Conservation (phyloP, 2,113 vertebrate species). For the Illadopsis cleaveri region DNA sequence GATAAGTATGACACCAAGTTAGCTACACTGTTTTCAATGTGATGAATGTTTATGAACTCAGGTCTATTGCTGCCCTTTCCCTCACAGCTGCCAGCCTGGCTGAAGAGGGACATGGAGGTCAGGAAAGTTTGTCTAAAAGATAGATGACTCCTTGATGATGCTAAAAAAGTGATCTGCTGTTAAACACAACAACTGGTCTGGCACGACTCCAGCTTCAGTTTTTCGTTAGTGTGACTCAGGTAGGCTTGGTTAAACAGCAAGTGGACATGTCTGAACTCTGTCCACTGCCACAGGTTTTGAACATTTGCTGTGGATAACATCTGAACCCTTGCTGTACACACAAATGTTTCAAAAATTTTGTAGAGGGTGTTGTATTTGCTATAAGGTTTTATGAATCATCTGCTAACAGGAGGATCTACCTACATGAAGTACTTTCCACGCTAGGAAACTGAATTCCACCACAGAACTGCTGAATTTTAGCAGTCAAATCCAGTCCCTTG, state of each 20-base stretch:
- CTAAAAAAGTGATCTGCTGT: not conserved
- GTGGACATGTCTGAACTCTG: not conserved
- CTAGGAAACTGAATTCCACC: not conserved
- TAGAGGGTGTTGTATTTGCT: not conserved
- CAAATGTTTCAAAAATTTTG: not conserved
- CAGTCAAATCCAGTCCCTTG: not conserved
- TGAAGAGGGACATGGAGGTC: not conserved
- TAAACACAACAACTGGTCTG: not conserved
- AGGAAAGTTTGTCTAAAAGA: not conserved
- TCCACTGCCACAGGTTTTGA: not conserved
- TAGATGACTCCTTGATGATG: not conserved
- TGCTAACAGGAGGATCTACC: not conserved
- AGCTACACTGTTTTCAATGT: not conserved
- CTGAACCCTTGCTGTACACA: not conserved
- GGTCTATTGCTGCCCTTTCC: not conserved
- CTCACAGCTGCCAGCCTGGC: not conserved
- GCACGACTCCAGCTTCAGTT: not conserved
- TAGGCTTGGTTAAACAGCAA: not conserved
- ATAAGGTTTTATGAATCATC: not conserved
- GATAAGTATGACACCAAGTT: not conserved
- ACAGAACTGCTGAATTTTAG: not conserved
- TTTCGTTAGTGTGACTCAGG: not conserved
- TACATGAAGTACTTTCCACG: not conserved
- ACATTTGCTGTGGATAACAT: not conserved
- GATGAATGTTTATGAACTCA: not conserved